Percentiles rank a stretch among this genome's conserved stretches.
These are phyloP conservation scores for Calidris pugnax DNA, from an alignment of 2,113 vertebrate genomes.

Conservation along the genomic window DNA sequence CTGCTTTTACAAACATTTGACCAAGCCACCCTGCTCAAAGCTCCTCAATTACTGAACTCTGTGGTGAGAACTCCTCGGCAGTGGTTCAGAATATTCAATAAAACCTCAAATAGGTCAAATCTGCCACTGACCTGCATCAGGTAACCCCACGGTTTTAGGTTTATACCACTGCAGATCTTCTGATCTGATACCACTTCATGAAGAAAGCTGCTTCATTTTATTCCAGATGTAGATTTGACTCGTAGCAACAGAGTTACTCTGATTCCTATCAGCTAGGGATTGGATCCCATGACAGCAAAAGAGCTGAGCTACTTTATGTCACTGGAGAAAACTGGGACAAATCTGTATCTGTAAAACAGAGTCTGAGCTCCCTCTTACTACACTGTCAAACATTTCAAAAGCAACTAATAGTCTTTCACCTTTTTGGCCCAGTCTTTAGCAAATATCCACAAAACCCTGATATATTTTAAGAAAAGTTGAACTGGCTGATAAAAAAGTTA, in stretches of 20 bases:
- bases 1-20: neutral
- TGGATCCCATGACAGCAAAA: neutral
- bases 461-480: neutral
- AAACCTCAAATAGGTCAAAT: neutral
- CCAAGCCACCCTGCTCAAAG: neutral
- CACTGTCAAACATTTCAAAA: neutral
- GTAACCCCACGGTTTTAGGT: neutral
- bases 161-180: neutral
- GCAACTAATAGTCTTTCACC: neutral
- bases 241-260: neutral
- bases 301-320: neutral
- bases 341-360: neutral
- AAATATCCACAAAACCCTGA: neutral
- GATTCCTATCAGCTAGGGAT: neutral
- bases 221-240: neutral
- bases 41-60: neutral
- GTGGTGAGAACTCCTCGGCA: neutral
- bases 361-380: neutral
- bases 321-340: constrained; percentile 4
- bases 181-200: no score
- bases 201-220: neutral
- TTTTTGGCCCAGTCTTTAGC: neutral
- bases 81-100: neutral
- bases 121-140: neutral
- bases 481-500: neutral